Evolutionary conservation across 2,797 vertebrate species (phyloP).

Genomic region (Malurus splendens): DNA sequence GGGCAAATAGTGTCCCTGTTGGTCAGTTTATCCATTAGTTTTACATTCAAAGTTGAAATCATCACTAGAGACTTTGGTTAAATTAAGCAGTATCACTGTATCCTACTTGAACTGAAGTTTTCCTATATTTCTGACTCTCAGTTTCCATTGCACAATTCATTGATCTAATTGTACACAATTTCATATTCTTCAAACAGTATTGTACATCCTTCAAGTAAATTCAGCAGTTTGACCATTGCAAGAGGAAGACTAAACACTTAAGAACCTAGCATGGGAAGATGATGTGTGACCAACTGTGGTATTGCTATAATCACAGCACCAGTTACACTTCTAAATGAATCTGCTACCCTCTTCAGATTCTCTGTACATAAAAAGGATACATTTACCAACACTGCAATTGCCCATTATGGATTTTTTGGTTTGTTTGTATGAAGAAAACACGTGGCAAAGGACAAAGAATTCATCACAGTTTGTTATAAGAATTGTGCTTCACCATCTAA

Average conservation of each 20-base stretch:
- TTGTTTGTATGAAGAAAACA: slow-evolving; percentile 61
- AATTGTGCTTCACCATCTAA: slow-evolving; percentile 71
- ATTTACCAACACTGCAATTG: slow-evolving; percentile 62
- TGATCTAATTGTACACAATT: slow-evolving; percentile 71
- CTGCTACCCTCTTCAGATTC: slow-evolving; percentile 51
- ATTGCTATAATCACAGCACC: slow-evolving; percentile 78
- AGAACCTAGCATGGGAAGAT: slow-evolving; percentile 55
- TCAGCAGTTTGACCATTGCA: slow-evolving; percentile 65
- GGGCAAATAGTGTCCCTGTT: slow-evolving; percentile 54
- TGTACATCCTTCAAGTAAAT: slow-evolving; percentile 77
- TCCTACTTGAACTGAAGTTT: slow-evolving; percentile 73
- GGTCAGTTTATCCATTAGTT: slow-evolving; percentile 79
- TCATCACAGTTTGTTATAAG: slow-evolving; percentile 77
- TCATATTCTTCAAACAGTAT: slow-evolving; percentile 65
- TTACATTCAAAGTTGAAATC: slow-evolving; percentile 84
- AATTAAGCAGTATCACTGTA: slow-evolving; percentile 81
- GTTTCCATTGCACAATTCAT: slow-evolving; percentile 70
- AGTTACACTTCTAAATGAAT: slow-evolving; percentile 70
- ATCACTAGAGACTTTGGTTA: slow-evolving; percentile 88
- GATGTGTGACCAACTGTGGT: slow-evolving; percentile 59
- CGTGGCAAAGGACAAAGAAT: slow-evolving; percentile 64
- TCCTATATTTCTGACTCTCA: slow-evolving; percentile 48
- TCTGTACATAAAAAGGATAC: slow-evolving; percentile 62
- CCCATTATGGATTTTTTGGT: slow-evolving; percentile 73
- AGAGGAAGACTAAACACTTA: slow-evolving; percentile 67